Conservation (phyloP, 2,888 invertebrate genomes). For the Gibbula magus region DNA sequence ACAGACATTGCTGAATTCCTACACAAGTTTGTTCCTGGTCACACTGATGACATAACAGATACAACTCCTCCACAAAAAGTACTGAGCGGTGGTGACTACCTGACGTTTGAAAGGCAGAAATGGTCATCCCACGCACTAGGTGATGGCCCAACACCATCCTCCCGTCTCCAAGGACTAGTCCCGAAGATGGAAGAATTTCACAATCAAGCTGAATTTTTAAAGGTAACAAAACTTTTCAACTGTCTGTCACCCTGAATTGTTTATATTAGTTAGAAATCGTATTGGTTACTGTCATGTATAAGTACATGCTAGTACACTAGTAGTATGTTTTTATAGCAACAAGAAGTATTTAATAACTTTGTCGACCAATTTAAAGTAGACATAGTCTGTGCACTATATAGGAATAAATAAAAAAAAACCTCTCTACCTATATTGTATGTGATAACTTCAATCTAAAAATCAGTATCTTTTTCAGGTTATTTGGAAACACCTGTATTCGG, state of each 20-base stretch:
- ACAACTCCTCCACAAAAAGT: neutral
- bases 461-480: neutral
- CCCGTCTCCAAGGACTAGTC: neutral
- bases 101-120: neutral
- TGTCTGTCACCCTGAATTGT: no score
- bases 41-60: neutral
- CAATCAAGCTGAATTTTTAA: neutral
- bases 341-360: no score
- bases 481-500: neutral
- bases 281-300: no score
- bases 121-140: neutral
- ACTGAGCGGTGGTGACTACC: neutral
- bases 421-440: no score
- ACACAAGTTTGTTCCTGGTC: neutral
- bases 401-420: no score
- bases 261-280: no score
- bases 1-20: neutral
- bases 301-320: no score
- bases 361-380: no score
- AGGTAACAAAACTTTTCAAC: neutral
- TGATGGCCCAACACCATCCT: neutral
- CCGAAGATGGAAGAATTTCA: neutral
- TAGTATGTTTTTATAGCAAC: no score
- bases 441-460: no score
- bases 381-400: no score